phyloP scores from a whole-genome alignment of 2,797 vertebrate genomes.

The Vipera latastei region DNA sequence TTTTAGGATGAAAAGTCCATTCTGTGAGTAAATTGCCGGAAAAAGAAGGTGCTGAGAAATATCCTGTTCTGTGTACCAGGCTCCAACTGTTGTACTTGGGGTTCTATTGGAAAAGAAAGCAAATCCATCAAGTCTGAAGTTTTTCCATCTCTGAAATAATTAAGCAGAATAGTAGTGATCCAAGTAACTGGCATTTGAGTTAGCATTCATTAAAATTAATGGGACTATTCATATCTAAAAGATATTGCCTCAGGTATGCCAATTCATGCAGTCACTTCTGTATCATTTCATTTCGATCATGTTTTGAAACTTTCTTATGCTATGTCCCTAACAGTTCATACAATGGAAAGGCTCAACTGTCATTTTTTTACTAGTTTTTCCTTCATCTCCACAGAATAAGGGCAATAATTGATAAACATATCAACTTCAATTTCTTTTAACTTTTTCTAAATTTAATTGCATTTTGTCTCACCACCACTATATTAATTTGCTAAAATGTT shows the following conservation, averaged over 20 bases:
- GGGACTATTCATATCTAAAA: slow-evolving; percentile 26
- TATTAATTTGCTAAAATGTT: neutral
- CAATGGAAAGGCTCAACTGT: neutral
- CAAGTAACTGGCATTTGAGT: slow-evolving; percentile 1
- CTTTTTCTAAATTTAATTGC: neutral
- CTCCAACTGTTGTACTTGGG: neutral
- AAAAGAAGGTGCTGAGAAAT: neutral
- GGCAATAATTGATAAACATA: neutral
- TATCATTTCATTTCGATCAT: slow-evolving; percentile 18
- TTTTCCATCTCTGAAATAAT: neutral
- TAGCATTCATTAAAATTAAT: slow-evolving; percentile 29
- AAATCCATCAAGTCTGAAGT: neutral
- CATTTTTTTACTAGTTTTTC: neutral
- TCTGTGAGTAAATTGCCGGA: neutral
- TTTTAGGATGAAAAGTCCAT: neutral
- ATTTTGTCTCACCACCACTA: neutral
- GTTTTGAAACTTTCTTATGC: slow-evolving; percentile 2
- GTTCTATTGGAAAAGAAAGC: neutral
- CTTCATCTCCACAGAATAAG: neutral
- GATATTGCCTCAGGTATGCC: slow-evolving; percentile 13
- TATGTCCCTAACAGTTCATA: neutral
- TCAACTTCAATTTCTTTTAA: neutral
- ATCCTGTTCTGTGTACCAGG: neutral
- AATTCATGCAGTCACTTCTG: slow-evolving; percentile 23
- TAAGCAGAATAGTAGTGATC: neutral